Percentiles rank a stretch among this genome's conserved stretches.
phyloP scores from a whole-genome alignment of 2,797 vertebrate genomes.

The Antrozous pallidus region DNA sequence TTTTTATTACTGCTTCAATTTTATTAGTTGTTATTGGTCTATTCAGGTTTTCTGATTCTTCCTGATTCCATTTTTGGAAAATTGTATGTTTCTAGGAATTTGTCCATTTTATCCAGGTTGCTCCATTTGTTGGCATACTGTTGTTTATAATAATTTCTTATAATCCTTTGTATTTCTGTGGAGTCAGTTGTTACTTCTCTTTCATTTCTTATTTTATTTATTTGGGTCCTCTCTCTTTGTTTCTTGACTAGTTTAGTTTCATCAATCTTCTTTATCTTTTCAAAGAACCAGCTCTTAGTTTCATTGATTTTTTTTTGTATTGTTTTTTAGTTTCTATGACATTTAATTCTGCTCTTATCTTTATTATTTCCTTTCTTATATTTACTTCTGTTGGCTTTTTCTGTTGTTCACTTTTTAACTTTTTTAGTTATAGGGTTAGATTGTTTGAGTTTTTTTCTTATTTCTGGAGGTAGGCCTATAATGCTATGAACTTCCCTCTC shows the following conservation, averaged over 20 bases:
- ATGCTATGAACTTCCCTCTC: background rate
- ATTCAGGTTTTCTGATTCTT: background rate
- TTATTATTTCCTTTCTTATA: background rate
- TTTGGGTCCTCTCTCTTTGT: background rate
- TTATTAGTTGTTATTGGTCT: background rate
- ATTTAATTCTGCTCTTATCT: background rate
- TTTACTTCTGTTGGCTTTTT: background rate
- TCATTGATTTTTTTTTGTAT: background rate
- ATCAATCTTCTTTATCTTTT: background rate
- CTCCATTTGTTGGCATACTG: background rate
- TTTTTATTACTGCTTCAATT: background rate
- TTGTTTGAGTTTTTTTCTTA: background rate
- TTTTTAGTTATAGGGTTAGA: background rate
- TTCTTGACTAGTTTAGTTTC: background rate
- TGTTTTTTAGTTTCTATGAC: background rate
- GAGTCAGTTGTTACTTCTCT: background rate
- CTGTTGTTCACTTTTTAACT: background rate
- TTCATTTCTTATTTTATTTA: background rate
- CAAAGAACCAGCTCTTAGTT: background rate
- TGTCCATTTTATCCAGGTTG: background rate
- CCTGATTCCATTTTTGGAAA: background rate
- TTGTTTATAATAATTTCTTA: background rate
- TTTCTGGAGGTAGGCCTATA: background rate
- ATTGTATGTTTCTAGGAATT: background rate
- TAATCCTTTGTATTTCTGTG: background rate